Base-by-base conservation (phyloP, 2,113 vertebrate genomes). In the Paramisgurnus dabryanus region DNA sequence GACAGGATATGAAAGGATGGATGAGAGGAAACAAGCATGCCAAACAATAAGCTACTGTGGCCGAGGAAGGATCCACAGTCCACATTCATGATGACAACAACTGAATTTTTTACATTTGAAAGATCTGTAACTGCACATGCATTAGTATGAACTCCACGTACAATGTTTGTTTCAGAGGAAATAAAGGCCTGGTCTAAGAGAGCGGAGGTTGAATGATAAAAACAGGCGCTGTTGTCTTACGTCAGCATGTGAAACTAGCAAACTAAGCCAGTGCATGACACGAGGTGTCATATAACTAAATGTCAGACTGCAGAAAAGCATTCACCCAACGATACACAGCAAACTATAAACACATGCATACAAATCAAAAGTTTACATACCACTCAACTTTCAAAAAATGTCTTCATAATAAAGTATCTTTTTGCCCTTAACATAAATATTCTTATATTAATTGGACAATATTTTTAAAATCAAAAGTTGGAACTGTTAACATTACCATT, bases 1-100 rank as follows among this genome's bases (percentile, higher is more conserved):
- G 87, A 80, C 55, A 87, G 87, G 88, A 92, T 89, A 85, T 84
- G 83, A 90, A 87, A 89, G 78, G 40, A 79, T 68, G 70, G 57
- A 83, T 78, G 70, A 84, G 65, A 76, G 89, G 87, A 91, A 91
- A 90, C 47, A 68, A 85, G 76, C 43, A 84, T 80, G 18, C 65
- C 18, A 8, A 78, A 86, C 75, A 78, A 80, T 79, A 67, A 43
- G 71, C 6, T 10, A 17, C 65, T 68, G 6, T 49, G 34, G 22
- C 10, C 7, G 80, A 50, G 18, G 15, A 49, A 67, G n/a, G 49
- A 40, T 55, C 2, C 7, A 55, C 17, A 13, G 22, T 70, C 13
- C 7, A 12, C 15, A 10, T 34, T 53, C 11, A 5, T 47, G 8
- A 47, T 12, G 43, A 50, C 49, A 34, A 34, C 49, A 50, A 9